Evolutionary conservation across 2,888 invertebrate genomes (phyloP).

Genomic region (Tuta absoluta): DNA sequence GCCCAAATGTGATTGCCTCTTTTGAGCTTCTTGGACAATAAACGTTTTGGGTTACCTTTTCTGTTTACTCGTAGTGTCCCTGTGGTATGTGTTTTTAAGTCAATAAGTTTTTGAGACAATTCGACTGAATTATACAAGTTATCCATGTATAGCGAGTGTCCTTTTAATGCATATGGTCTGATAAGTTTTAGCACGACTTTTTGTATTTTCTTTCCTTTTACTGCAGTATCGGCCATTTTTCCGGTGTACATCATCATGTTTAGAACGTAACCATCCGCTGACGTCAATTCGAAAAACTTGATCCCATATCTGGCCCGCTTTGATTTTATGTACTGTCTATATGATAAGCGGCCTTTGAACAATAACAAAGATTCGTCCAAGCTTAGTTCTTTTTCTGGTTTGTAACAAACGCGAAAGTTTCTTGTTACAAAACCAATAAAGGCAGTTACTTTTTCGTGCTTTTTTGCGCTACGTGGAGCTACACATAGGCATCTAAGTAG

Average conservation of each 20-base stretch:
- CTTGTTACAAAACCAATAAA: slow-evolving; percentile 15
- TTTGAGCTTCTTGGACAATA: slow-evolving; percentile 29
- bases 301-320: slow-evolving; percentile 17
- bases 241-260: slow-evolving; percentile 34
- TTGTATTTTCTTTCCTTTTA: slow-evolving; percentile 27
- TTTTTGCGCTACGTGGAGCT: background rate
- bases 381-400: slow-evolving; percentile 18
- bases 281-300: slow-evolving; percentile 23
- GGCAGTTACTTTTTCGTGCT: slow-evolving; percentile 9
- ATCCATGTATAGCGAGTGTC: slow-evolving; percentile 32
- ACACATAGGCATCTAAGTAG: slow-evolving; percentile 12
- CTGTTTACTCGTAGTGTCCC: slow-evolving; percentile 31
- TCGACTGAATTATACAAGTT: slow-evolving; percentile 29
- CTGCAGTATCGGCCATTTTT: slow-evolving; percentile 18
- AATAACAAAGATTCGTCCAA: slow-evolving; percentile 23
- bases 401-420: slow-evolving; percentile 17
- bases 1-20: slow-evolving; percentile 30
- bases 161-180: slow-evolving; percentile 30
- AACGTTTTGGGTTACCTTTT: slow-evolving; percentile 31
- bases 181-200: slow-evolving; percentile 25
- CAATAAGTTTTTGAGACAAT: slow-evolving; percentile 32
- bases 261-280: slow-evolving; percentile 32
- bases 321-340: slow-evolving; percentile 22
- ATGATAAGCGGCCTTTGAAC: slow-evolving; percentile 19
- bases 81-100: no score